Percentiles rank a stretch among this genome's conserved stretches.
Conservation (phyloP, 2,113 vertebrate genomes). For the Rattus norvegicus region GRCr8 NC_086039.1:117662001-117662500, state of each 20-base stretch:
- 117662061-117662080: conserved; percentile 40
- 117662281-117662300: conserved; percentile 64
- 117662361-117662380: conserved; percentile 9
- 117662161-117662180: conserved; percentile 61
- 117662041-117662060: conserved; percentile 56
- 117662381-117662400: not conserved
- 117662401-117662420: not conserved
- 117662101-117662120: conserved; percentile 56
- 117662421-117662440: not conserved
- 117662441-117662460: not conserved
- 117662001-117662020: conserved; percentile 1
- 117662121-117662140: conserved; percentile 63
- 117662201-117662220: conserved; percentile 70
- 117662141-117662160: conserved; percentile 63
- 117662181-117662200: conserved; percentile 15
- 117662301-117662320: conserved; percentile 38
- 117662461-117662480: not conserved
- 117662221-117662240: conserved; percentile 60
- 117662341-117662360: conserved; percentile 28
- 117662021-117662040: not conserved
- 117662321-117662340: conserved; percentile 30
- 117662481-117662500: conserved; percentile 24
- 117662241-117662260: conserved; percentile 49
- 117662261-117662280: conserved; percentile 31
- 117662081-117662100: conserved; percentile 64